These are phyloP conservation scores for Clivina fossor DNA, from an alignment of 2,888 invertebrate genomes.

Conservation along the genomic window DNA sequence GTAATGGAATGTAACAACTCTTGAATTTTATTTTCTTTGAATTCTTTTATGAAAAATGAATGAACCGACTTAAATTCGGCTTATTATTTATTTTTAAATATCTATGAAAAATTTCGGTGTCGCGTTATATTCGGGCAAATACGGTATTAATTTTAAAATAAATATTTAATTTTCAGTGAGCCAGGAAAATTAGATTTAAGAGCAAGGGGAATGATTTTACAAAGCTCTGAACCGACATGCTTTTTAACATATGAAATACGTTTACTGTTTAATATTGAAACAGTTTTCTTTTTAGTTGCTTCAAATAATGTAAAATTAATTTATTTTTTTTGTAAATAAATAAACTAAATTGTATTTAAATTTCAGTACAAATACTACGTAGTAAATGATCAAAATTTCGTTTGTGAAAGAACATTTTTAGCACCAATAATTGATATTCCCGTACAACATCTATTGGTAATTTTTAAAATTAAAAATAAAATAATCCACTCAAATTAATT, in stretches of 20 bases:
- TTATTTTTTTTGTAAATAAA: too few relatives aligned
- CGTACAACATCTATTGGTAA: slow-evolving; percentile 14
- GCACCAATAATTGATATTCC: slow-evolving; percentile 23
- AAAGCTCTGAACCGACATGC: slow-evolving; percentile 61
- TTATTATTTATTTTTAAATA: background rate
- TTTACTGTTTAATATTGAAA: too few relatives aligned
- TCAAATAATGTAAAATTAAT: slow-evolving; percentile 60
- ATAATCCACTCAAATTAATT: slow-evolving; percentile 4
- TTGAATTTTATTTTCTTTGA: too few relatives aligned
- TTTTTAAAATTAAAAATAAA: slow-evolving; percentile 1
- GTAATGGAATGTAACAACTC: too few relatives aligned
- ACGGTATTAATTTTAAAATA: too few relatives aligned
- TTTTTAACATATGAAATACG: slow-evolving; percentile 55
- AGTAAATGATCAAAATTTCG: slow-evolving; percentile 59
- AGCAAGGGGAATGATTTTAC: slow-evolving; percentile 64
- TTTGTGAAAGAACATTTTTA: slow-evolving; percentile 13
- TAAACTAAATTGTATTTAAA: slow-evolving; percentile 16
- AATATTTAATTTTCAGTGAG: slow-evolving; percentile 17
- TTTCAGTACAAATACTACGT: slow-evolving; percentile 70
- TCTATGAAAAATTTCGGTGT: background rate
- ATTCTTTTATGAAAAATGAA: too few relatives aligned
- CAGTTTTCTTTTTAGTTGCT: slow-evolving; percentile 60
- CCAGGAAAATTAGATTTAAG: slow-evolving; percentile 52
- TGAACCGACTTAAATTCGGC: too few relatives aligned
- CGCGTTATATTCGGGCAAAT: too few relatives aligned